phyloP scores from a whole-genome alignment of 2,888 invertebrate species.

The Agrochola lota region DNA sequence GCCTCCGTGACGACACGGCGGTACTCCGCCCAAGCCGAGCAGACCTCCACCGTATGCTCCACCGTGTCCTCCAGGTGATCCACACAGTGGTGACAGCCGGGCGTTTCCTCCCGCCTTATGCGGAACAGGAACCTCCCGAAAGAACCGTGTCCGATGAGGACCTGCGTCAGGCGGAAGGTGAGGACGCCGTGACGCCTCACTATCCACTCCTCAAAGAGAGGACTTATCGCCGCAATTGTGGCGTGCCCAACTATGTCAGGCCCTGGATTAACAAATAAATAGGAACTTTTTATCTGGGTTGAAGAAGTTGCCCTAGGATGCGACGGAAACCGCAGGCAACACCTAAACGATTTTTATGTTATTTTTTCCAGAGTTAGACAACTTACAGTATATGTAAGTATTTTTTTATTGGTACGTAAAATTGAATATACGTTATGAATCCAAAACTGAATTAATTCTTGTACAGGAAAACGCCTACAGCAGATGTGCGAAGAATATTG shows the following conservation, averaged over 20 bases:
- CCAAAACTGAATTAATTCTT: background rate
- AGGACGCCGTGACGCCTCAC: no score
- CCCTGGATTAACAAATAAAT: background rate
- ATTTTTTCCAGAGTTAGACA: slow-evolving; percentile 16
- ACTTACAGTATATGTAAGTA: slow-evolving; percentile 1
- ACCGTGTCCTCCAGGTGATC: no score
- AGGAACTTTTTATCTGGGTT: background rate
- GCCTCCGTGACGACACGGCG: no score
- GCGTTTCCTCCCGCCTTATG: no score
- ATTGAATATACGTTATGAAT: background rate
- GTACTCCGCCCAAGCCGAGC: no score
- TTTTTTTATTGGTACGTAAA: background rate
- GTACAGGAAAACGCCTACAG: background rate
- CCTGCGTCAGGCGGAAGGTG: no score
- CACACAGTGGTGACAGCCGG: no score
- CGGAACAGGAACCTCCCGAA: no score
- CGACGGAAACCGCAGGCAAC: background rate
- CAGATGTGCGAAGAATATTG: background rate
- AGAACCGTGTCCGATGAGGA: no score
- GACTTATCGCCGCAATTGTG: no score
- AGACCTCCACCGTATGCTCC: no score
- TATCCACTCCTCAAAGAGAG: no score
- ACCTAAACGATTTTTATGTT: background rate
- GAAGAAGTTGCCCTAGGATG: background rate
- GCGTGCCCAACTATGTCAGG: background rate